Evolutionary conservation across 2,888 invertebrate species (phyloP).

Genomic region (Napeogenes sylphis): DNA sequence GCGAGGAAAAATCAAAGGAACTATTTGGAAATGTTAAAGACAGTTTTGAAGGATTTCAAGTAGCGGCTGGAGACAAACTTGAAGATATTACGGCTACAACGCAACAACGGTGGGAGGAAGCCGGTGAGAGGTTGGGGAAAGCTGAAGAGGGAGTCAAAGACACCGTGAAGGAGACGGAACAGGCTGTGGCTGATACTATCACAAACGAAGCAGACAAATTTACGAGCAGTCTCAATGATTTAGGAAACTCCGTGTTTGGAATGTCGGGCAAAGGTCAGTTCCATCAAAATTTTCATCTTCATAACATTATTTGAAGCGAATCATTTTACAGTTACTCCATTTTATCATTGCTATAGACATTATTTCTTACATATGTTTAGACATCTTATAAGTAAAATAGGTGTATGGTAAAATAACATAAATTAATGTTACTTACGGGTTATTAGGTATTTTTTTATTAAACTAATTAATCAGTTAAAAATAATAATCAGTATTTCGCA

Average conservation of each 20-base stretch:
- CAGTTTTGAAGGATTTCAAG: conserved; percentile 68
- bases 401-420: too few species aligned
- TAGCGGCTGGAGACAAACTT: conserved; percentile 66
- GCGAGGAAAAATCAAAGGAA: conserved; percentile 52
- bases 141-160: conserved; percentile 42
- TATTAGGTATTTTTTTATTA: too few species aligned
- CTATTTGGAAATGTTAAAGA: conserved; percentile 59
- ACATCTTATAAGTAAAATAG: too few species aligned
- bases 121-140: conserved; percentile 50
- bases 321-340: too few species aligned
- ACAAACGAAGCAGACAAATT: conserved; percentile 61
- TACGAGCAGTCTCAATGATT: conserved; percentile 66
- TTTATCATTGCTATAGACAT: too few species aligned
- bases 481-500: too few species aligned
- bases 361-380: too few species aligned
- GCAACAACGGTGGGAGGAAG: conserved; percentile 49
- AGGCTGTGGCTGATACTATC: conserved; percentile 46
- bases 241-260: conserved; percentile 69
- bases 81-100: conserved; percentile 59
- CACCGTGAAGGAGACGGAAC: conserved; percentile 42
- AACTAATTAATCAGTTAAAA: too few species aligned
- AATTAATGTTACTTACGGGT: too few species aligned
- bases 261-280: conserved; percentile 68
- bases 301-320: neutral
- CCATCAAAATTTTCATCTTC: conserved; percentile 8